Conservation (phyloP, 2,797 vertebrate species). For the Argentina silus region DNA sequence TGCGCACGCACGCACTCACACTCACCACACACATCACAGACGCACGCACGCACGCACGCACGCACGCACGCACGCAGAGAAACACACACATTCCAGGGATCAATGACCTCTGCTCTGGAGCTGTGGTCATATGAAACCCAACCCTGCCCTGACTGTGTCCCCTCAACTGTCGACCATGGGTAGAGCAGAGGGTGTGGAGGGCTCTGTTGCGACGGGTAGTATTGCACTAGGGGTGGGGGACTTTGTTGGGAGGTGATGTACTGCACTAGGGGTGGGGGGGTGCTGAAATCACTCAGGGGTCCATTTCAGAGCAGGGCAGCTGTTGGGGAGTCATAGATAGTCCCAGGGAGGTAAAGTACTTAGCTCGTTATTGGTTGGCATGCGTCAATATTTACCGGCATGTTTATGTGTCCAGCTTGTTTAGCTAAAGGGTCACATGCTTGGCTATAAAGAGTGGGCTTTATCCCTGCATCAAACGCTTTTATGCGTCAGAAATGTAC, state of each 20-base stretch:
- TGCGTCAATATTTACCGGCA: constrained; percentile 45
- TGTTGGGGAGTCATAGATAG: constrained; percentile 38
- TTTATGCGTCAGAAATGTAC: constrained; percentile 8
- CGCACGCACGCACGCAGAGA: background rate
- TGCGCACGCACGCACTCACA: background rate
- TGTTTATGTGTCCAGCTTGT: constrained; percentile 28
- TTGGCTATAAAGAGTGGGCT: constrained; percentile 40
- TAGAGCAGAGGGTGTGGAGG: background rate
- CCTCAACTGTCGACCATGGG: background rate
- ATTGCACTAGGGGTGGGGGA: background rate
- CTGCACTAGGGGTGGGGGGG: background rate
- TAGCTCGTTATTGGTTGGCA: constrained; percentile 41
- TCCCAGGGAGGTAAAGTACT: constrained; percentile 26
- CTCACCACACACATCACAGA: background rate
- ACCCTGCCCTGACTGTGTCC: background rate
- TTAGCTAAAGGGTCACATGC: constrained; percentile 34
- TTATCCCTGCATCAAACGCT: background rate
- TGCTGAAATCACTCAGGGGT: constrained; percentile 36
- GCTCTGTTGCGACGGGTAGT: background rate
- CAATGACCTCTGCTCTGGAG: background rate
- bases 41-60: background rate
- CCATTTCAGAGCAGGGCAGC: constrained; percentile 40
- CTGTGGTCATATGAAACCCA: constrained; percentile 1
- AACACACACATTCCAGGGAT: background rate
- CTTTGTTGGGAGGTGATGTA: no score